Base-by-base conservation (phyloP, 2,797 vertebrate genomes). In the Triplophysa bombifrons region DNA sequence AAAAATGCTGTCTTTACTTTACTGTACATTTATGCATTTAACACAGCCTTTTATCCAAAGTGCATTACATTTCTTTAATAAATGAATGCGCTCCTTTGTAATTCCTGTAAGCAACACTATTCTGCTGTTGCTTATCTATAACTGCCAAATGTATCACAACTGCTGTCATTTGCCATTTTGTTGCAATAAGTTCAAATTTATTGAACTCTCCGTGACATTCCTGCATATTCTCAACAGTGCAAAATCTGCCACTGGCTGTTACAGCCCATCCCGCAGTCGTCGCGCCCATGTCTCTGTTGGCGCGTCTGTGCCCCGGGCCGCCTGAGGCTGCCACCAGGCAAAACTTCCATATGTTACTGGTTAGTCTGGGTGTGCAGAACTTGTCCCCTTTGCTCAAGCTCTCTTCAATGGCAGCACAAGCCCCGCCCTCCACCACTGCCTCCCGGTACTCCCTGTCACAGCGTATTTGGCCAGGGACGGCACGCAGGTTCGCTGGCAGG, bases 331-430 rank as follows among this genome's bases (percentile, higher is more conserved):
- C 90, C 90, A 87, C 89, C 60, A 83, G 90, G 86, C 93, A 93
- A 87, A 88, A 82, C 88, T 76, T 93, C 92, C 95, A 93, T 95
- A 96, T 95, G 96, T 88, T 92, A 88, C 89, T 91, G 88, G 91
- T 96, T 95, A 95, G 92, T 90, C 89, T 90, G 92, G 91, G 89
- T 93, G 90, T 92, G 93, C 92, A 92, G 86, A 91, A 86, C 70
- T 84, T 93, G 90, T 92, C 90, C 93, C 94, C 91, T 92, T 93
- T 89, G 94, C 91, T 94, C 91, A 94, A 92, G 93, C 92, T 92
- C 92, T 93, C 79, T 86, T 93, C 90, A 88, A 53, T 19, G 41
- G 48, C 46, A 27, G 44, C 34, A 1, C 74, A 74, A 67, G n/a
- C 25, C 65, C 63, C 63, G 16, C 64, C 67, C 73, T 25, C 67